Conservation (phyloP, 2,888 invertebrate genomes). For the Stenurella melanura region DNA sequence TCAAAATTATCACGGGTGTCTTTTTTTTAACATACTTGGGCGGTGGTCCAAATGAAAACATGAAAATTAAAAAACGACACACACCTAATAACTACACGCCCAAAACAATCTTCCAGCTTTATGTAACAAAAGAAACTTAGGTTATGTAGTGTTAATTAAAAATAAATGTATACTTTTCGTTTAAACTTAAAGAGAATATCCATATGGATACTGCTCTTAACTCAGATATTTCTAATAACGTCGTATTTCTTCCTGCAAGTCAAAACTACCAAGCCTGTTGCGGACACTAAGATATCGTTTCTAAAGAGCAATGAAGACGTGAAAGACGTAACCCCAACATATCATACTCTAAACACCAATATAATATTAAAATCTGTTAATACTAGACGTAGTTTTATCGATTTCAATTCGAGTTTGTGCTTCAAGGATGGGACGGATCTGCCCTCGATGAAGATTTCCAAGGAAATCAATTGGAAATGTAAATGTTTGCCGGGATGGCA, state of each 20-base stretch:
- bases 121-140: conserved; percentile 50
- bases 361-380: conserved; percentile 61
- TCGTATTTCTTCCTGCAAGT: conserved; percentile 68
- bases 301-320: conserved; percentile 46
- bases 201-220: conserved; percentile 68
- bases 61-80: conserved; percentile 23
- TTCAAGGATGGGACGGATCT: conserved; percentile 71
- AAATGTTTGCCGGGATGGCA: conserved; percentile 79
- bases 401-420: conserved; percentile 72
- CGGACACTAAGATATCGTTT: conserved; percentile 54
- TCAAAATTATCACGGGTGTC: conserved; percentile 39
- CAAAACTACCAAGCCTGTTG: conserved; percentile 46
- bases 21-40: conserved; percentile 30
- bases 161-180: conserved; percentile 66
- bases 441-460: conserved; percentile 67
- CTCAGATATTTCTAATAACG: conserved; percentile 68
- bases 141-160: conserved; percentile 61
- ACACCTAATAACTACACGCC: conserved; percentile 5
- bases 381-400: conserved; percentile 65
- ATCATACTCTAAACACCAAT: conserved; percentile 65
- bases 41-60: conserved; percentile 37
- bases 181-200: conserved; percentile 67
- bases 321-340: conserved; percentile 60
- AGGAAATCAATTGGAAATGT: conserved; percentile 73
- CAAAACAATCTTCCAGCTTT: conserved; percentile 31